phyloP scores from a whole-genome alignment of 2,888 invertebrate genomes.

The Athrips mouffetella region DNA sequence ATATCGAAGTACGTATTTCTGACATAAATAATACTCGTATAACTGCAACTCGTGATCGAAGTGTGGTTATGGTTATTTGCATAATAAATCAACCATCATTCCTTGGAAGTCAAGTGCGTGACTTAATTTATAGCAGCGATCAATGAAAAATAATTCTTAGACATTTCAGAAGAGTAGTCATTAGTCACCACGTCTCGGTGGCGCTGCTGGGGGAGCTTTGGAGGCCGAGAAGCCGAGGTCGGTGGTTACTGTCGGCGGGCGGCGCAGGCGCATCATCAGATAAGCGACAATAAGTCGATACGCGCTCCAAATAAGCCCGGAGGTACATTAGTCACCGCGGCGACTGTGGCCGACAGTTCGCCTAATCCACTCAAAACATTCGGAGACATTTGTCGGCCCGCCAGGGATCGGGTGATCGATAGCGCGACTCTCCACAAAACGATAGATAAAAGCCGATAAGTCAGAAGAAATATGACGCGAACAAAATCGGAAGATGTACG shows the following conservation, averaged over 20 bases:
- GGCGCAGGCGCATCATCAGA: conserved; percentile 58
- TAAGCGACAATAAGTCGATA: conserved; percentile 71
- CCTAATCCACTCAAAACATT: conserved; percentile 77
- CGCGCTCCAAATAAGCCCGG: conserved; percentile 68
- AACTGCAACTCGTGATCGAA: conserved; percentile 50
- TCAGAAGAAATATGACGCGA: conserved; percentile 78
- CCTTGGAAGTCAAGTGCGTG: conserved; percentile 59
- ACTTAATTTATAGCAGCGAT: conserved; percentile 66
- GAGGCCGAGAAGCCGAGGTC: conserved; percentile 26
- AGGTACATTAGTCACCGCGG: conserved; percentile 63
- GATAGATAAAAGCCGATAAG: conserved; percentile 78
- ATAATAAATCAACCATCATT: conserved; percentile 58
- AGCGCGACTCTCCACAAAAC: conserved; percentile 74
- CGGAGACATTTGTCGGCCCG: conserved; percentile 74
- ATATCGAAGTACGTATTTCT: conserved; percentile 9
- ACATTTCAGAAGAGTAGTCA: conserved; percentile 57
- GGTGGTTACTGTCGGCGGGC: conserved; percentile 24
- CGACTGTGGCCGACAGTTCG: conserved; percentile 54
- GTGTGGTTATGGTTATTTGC: conserved; percentile 49
- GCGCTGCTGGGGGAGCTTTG: conserved; percentile 35
- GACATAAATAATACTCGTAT: conserved; percentile 7
- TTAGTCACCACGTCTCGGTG: conserved; percentile 53
- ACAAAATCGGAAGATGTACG: conserved; percentile 78
- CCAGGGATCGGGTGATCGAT: conserved; percentile 71
- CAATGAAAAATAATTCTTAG: conserved; percentile 62